Evolutionary conservation across 2,113 vertebrate species (phyloP).

Genomic region (Capreolus pygargus): DNA sequence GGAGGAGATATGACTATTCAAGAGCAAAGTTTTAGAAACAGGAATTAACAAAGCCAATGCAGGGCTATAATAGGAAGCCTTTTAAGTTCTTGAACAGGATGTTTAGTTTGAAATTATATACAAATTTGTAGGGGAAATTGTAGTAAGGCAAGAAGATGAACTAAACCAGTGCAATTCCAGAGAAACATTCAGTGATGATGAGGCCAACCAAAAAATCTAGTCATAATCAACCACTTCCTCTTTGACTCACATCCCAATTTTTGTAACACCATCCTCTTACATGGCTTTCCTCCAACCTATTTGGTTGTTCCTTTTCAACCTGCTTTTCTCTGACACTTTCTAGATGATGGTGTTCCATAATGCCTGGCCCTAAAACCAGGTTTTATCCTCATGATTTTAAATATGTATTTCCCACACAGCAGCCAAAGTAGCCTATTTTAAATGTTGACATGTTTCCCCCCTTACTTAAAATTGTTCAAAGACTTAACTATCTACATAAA

Average conservation of each 20-base stretch:
- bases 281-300: background rate
- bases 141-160: background rate
- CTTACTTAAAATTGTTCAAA: background rate
- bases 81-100: background rate
- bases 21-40: constrained; percentile 2
- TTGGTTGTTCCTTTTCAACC: background rate
- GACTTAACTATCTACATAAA: background rate
- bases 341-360: background rate
- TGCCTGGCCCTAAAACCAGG: background rate
- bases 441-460: background rate
- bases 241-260: background rate
- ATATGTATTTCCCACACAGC: background rate
- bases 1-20: background rate
- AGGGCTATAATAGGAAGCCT: background rate
- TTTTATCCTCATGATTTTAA: background rate
- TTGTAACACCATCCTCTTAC: background rate
- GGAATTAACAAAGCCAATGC: background rate
- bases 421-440: background rate
- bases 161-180: background rate
- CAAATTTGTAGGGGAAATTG: background rate
- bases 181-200: background rate
- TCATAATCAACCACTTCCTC: background rate
- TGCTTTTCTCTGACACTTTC: background rate
- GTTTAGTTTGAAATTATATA: background rate
- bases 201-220: background rate